Evolutionary conservation across 2,888 invertebrate genomes (phyloP), one percentile per base, ranked within the genome.

Genomic region (Torymus tubicola): DNA sequence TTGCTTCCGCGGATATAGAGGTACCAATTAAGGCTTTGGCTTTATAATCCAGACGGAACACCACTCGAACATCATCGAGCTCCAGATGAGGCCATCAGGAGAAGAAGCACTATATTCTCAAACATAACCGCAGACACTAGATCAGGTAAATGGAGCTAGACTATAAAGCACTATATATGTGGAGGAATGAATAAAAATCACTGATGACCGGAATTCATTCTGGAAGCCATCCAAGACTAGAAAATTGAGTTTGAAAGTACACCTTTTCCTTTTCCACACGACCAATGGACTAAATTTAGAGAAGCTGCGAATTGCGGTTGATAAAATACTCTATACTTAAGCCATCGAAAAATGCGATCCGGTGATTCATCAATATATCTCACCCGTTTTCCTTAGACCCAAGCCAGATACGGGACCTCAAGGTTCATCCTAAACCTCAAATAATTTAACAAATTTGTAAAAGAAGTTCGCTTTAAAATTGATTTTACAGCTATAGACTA

Each of bases 341-440:
- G 21, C 21, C 21, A 21, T 1, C 2, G 2, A 21, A 21, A 2
- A 21, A 21, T 21, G 21, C 21, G 21, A 21, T 2, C 21, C 21
- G 1, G 2, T 21, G 21, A 2, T 2, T 84, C 86, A 78, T 85
- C n/a, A n/a, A n/a, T n/a, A 84, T 70, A 21, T 85, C 16, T 85
- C 85, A 10, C 53, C 55, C 11, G 81, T 81, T 50, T 85, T 84
- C 70, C 67, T 86, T 42, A 73, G 80, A 1, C 83, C 84, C 12
- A 86, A 86, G 83, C 78, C 85, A 2, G 60, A 83, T 42, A n/a
- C n/a, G 79, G 79, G 8, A 14, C 60, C 5, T 82, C 84, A 52
- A 77, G 85, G 12, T 82, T 86, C 53, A 85, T 86, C 61, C 77
- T 86, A 18, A 85, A 85, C 67, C 67, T 86, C 50, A 86, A 86